These are phyloP conservation scores for Cerastoderma edule DNA, from an alignment of 2,888 invertebrate species.

Conservation along the genomic window DNA sequence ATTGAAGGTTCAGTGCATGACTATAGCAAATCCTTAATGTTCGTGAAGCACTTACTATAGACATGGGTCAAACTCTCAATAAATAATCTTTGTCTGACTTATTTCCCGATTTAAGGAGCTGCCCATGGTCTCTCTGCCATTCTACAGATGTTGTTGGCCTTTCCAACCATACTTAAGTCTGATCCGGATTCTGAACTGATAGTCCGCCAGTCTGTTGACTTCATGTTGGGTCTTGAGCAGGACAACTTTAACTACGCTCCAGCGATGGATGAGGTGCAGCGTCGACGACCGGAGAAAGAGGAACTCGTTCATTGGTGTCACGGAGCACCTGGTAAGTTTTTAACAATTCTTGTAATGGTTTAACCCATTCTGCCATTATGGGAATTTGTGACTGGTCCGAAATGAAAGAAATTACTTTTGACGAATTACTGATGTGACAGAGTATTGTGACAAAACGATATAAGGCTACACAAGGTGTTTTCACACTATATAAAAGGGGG, in stretches of 20 bases:
- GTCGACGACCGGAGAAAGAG: slow-evolving; percentile 84
- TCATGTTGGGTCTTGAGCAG: slow-evolving; percentile 88
- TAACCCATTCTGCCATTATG: too few species aligned
- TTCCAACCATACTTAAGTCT: slow-evolving; percentile 86
- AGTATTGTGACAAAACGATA: too few species aligned
- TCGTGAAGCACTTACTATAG: too few species aligned
- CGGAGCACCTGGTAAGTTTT: slow-evolving; percentile 89
- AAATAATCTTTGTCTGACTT: too few species aligned
- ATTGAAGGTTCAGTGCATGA: too few species aligned
- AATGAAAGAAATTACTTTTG: too few species aligned
- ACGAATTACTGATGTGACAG: too few species aligned
- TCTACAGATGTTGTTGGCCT: slow-evolving; percentile 87
- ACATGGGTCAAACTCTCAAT: too few species aligned
- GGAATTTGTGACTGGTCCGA: too few species aligned
- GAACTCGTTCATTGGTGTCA: slow-evolving; percentile 96
- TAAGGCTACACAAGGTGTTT: too few species aligned
- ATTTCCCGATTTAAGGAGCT: slow-evolving; percentile 85
- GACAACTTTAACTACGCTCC: slow-evolving; percentile 90
- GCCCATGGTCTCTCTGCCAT: slow-evolving; percentile 88
- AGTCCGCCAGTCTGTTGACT: slow-evolving; percentile 89
- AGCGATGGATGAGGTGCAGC: slow-evolving; percentile 88
- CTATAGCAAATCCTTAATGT: too few species aligned
- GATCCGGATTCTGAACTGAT: slow-evolving; percentile 86
- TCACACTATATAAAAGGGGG: too few species aligned
- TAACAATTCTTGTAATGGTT: background rate